Conservation (phyloP, 2,888 invertebrate genomes). For the Piscicola geometra region DNA sequence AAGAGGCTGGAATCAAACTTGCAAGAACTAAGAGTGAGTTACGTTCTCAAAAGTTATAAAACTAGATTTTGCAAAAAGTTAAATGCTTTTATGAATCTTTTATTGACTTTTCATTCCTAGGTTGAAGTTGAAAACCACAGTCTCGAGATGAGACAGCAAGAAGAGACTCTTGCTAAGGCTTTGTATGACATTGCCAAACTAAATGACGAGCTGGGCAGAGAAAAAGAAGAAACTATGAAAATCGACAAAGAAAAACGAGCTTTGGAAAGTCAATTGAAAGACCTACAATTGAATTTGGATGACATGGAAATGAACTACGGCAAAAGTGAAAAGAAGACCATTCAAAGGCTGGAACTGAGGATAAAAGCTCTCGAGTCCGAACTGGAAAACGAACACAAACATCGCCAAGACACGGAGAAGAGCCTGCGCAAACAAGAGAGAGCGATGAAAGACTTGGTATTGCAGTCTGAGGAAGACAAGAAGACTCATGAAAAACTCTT, state of each 20-base stretch:
- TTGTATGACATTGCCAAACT: constrained; percentile 82
- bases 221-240: constrained; percentile 96
- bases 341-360: constrained; percentile 90
- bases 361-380: constrained; percentile 61
- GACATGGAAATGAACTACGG: constrained; percentile 94
- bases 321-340: constrained; percentile 97
- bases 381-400: constrained; percentile 93
- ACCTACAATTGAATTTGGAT: constrained; percentile 71
- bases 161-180: constrained; percentile 65
- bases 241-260: constrained; percentile 97
- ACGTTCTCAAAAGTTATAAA: not conserved
- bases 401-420: constrained; percentile 97
- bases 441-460: constrained; percentile 74
- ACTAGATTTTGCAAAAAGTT: not conserved
- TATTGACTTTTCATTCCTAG: no score
- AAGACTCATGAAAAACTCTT: constrained; percentile 99
- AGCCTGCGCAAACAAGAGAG: constrained; percentile 92
- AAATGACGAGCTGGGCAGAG: constrained; percentile 96
- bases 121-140: constrained; percentile 96
- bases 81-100: no score
- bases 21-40: constrained; percentile 70
- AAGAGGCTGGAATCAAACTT: constrained; percentile 98
- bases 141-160: constrained; percentile 96
- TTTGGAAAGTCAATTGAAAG: constrained; percentile 75
- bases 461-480: constrained; percentile 81